phyloP scores from a whole-genome alignment of 2,797 vertebrate species.

The Coluber constrictor region DNA sequence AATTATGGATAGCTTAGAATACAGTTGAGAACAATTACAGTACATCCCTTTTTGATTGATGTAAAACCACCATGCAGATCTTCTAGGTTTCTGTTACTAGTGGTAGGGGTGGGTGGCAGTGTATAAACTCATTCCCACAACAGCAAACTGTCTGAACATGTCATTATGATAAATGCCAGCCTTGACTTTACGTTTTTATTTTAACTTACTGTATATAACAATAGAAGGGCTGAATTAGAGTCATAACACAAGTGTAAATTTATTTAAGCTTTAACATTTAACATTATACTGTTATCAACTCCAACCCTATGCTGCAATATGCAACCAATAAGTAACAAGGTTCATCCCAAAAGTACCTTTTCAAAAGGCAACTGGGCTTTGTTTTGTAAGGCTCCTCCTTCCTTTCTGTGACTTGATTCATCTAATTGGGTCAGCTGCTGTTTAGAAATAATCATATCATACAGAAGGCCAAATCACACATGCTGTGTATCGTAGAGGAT shows the following conservation, averaged over 20 bases:
- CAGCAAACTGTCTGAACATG: neutral
- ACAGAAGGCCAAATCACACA: neutral
- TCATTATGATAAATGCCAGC: neutral
- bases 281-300: neutral
- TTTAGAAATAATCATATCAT: neutral
- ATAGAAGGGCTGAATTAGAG: neutral
- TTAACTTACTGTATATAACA: neutral
- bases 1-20: neutral
- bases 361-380: neutral
- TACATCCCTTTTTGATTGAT: neutral
- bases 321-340: neutral
- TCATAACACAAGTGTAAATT: no score
- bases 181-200: neutral
- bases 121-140: neutral
- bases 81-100: neutral
- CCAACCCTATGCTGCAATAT: neutral
- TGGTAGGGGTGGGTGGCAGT: neutral
- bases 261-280: neutral
- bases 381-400: neutral
- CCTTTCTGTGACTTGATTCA: neutral
- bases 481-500: neutral
- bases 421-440: neutral
- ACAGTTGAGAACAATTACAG: neutral
- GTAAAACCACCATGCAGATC: neutral
- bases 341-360: neutral